phyloP scores from a whole-genome alignment of 2,113 vertebrate species.

The Xenopus tropicalis region UCB_Xtro_10.0 CM004449.2:96207501-96208000 shows the following conservation, averaged over 20 bases:
- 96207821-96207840: not conserved
- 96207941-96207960: too few relatives aligned
- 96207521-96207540: not conserved
- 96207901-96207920: too few relatives aligned
- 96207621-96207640: conserved; percentile 3
- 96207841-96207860: not conserved
- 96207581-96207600: not conserved
- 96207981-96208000: too few relatives aligned
- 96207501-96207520: too few relatives aligned
- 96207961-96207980: too few relatives aligned
- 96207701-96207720: conserved; percentile 18
- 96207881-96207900: too few relatives aligned
- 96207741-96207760: not conserved
- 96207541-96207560: not conserved
- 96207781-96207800: conserved; percentile 46
- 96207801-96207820: not conserved
- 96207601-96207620: not conserved
- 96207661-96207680: not conserved
- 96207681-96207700: not conserved
- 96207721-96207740: not conserved
- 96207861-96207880: not conserved
- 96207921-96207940: too few relatives aligned
- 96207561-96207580: conserved; percentile 5
- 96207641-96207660: conserved; percentile 31
- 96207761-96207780: conserved; percentile 27